These are phyloP conservation scores for Atherix ibis DNA, from an alignment of 2,888 invertebrate genomes.

Conservation along the genomic window DNA sequence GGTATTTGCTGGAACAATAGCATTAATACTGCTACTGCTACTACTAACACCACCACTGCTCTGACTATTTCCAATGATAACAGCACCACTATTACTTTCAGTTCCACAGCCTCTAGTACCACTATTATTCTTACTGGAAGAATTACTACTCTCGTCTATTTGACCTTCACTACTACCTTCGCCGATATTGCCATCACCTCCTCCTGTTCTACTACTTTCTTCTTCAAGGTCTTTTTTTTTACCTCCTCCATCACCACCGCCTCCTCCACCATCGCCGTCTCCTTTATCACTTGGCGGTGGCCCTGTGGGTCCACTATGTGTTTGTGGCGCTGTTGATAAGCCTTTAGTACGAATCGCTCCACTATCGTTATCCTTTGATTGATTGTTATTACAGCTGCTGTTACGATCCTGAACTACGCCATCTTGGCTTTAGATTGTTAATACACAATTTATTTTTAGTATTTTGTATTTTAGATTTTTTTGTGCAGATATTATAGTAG, in stretches of 20 bases:
- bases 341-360: conserved; percentile 31
- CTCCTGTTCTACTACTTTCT: too few relatives aligned
- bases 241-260: conserved; percentile 26
- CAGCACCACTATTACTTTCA: conserved; percentile 27
- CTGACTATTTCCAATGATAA: neutral
- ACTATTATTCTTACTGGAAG: conserved; percentile 1
- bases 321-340: conserved; percentile 32
- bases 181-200: too few relatives aligned
- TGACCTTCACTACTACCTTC: too few relatives aligned
- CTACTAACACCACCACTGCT: too few relatives aligned
- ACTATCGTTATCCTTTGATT: conserved; percentile 10
- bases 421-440: conserved; percentile 12
- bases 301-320: conserved; percentile 34
- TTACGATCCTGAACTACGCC: conserved; percentile 10
- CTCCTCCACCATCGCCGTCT: too few relatives aligned
- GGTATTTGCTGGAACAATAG: too few relatives aligned
- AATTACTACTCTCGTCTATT: conserved; percentile 3
- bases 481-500: too few relatives aligned
- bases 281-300: conserved; percentile 23
- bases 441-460: neutral
- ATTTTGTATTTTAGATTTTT: too few relatives aligned
- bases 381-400: conserved; percentile 18
- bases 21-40: conserved; percentile 23
- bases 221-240: too few relatives aligned
- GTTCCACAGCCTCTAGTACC: too few relatives aligned